These are phyloP conservation scores for Hanleya hanleyi DNA, from an alignment of 2,888 invertebrate genomes.

Conservation along the genomic window DNA sequence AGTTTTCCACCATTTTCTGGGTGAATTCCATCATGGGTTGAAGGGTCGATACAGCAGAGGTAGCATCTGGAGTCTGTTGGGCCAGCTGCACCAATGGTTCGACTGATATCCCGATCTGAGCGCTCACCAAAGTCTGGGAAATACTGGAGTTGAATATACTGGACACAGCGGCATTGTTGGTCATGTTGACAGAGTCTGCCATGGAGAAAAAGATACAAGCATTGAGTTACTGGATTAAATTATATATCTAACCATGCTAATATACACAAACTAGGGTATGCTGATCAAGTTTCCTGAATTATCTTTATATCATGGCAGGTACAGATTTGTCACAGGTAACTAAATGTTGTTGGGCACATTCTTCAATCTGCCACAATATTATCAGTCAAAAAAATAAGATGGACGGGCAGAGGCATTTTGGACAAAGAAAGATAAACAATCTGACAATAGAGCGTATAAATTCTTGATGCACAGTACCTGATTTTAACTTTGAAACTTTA, in stretches of 20 bases:
- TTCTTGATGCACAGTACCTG: slow-evolving; percentile 41
- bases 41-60: slow-evolving; percentile 57
- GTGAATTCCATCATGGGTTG: slow-evolving; percentile 76
- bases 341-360: no score
- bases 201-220: no score
- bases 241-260: not conserved
- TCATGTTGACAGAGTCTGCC: no score
- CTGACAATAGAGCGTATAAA: no score
- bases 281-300: no score
- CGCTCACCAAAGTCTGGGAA: slow-evolving; percentile 80
- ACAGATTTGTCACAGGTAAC: no score
- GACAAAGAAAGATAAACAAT: no score
- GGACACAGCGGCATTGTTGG: not conserved
- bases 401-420: no score
- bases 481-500: slow-evolving; percentile 84
- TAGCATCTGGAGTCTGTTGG: slow-evolving; percentile 75
- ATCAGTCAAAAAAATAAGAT: no score
- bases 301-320: no score
- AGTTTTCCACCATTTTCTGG: slow-evolving; percentile 93
- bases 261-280: not conserved
- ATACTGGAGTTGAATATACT: not conserved
- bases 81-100: slow-evolving; percentile 80
- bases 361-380: no score
- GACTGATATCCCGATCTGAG: slow-evolving; percentile 95
- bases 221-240: no score